A percentile compares a stretch with the other conserved stretches of the same genome.
Evolutionary conservation across 2,888 invertebrate species (phyloP).

Genomic region (Drosophila fulvimacula): DNA sequence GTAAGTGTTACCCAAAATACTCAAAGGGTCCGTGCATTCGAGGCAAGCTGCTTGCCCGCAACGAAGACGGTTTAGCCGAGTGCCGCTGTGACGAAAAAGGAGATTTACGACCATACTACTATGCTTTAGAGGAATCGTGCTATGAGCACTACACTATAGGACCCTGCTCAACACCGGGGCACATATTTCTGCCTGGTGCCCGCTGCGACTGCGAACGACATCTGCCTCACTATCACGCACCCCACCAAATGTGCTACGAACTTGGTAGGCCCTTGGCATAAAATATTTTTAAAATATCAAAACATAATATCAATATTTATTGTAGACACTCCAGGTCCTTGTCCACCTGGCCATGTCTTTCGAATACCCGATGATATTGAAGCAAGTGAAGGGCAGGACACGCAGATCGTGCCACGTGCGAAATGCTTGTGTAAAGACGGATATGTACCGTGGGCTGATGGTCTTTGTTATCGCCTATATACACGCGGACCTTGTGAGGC

Average conservation of each 20-base stretch:
- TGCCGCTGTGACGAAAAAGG: slow-evolving; percentile 88
- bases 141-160: slow-evolving; percentile 92
- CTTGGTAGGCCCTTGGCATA: slow-evolving; percentile 86
- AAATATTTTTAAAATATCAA: neutral
- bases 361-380: slow-evolving; percentile 85
- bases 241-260: slow-evolving; percentile 90
- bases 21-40: slow-evolving; percentile 91
- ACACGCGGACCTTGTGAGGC: slow-evolving; percentile 91
- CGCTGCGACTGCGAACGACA: slow-evolving; percentile 90
- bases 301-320: neutral
- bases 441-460: slow-evolving; percentile 88
- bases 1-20: slow-evolving; percentile 89
- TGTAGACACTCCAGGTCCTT: slow-evolving; percentile 90
- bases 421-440: slow-evolving; percentile 90
- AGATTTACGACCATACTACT: slow-evolving; percentile 86
- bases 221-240: slow-evolving; percentile 90
- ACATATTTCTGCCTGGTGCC: slow-evolving; percentile 90
- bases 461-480: slow-evolving; percentile 91
- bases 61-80: slow-evolving; percentile 87
- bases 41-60: slow-evolving; percentile 89
- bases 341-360: slow-evolving; percentile 90
- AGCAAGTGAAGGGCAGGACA: slow-evolving; percentile 38
- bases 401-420: slow-evolving; percentile 84
- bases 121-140: slow-evolving; percentile 88
- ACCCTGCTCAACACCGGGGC: slow-evolving; percentile 91